Evolutionary conservation across 2,888 invertebrate species (phyloP).

Genomic region (Heliconius sara): DNA sequence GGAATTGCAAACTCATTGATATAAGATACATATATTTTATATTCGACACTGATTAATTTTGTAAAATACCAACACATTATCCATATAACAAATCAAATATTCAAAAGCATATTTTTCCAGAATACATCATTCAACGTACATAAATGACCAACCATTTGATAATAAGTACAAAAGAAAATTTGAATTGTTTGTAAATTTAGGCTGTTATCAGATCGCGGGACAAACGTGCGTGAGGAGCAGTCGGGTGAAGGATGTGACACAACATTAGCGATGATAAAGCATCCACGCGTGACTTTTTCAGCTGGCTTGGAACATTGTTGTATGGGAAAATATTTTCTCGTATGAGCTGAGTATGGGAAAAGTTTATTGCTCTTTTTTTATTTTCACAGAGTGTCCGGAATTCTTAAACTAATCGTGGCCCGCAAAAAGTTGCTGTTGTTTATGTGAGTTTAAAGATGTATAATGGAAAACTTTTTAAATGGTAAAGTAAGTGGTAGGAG

Average conservation of each 20-base stretch:
- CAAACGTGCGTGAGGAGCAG: slow-evolving; percentile 19
- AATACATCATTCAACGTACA: not conserved
- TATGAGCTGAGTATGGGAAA: slow-evolving; percentile 21
- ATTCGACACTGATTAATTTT: too few species aligned
- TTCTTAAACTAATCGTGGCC: too few species aligned
- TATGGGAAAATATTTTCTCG: not conserved
- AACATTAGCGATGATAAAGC: slow-evolving; percentile 30
- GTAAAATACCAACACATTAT: not conserved
- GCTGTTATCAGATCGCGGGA: slow-evolving; percentile 11
- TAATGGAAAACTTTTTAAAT: too few species aligned
- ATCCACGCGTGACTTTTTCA: slow-evolving; percentile 27
- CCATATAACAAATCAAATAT: not conserved
- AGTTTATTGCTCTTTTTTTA: slow-evolving; percentile 2
- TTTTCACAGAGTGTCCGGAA: not conserved
- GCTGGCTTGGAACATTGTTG: not conserved
- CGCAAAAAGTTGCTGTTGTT: too few species aligned
- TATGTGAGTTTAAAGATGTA: too few species aligned
- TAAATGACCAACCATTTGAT: not conserved
- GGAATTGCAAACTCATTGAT: too few species aligned
- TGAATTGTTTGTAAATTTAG: slow-evolving; percentile 24
- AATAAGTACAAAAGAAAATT: slow-evolving; percentile 18
- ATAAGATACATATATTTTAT: too few species aligned
- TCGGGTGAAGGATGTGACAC: slow-evolving; percentile 20
- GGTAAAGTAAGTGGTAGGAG: too few species aligned
- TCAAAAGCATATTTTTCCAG: not conserved